Conservation (phyloP, 2,888 invertebrate species). For the Laspeyria flexula region DNA sequence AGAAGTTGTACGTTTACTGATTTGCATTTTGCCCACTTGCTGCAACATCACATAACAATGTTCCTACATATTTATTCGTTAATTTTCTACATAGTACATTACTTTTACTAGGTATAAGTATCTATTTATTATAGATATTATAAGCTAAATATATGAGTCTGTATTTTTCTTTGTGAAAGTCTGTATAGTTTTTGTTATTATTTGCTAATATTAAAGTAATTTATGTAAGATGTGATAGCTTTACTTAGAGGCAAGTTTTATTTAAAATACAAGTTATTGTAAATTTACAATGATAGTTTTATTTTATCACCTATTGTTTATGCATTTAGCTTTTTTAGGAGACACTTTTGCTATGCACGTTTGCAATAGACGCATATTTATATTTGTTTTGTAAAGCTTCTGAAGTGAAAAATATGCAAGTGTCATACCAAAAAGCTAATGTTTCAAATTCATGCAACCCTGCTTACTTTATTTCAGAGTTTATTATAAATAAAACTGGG, state of each 20-base stretch:
- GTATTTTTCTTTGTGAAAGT: constrained; percentile 70
- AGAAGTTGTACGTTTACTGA: constrained; percentile 48
- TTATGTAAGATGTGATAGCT: constrained; percentile 84
- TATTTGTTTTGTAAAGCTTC: constrained; percentile 19
- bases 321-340: constrained; percentile 61
- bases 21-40: constrained; percentile 57
- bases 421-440: constrained; percentile 32
- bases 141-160: constrained; percentile 58
- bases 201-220: constrained; percentile 73
- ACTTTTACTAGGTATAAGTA: constrained; percentile 59
- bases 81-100: constrained; percentile 55
- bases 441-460: neutral
- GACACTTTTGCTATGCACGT: constrained; percentile 61
- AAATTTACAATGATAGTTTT: constrained; percentile 71
- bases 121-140: constrained; percentile 73
- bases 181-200: constrained; percentile 78
- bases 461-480: neutral
- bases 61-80: constrained; percentile 71
- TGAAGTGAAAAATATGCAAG: constrained; percentile 8
- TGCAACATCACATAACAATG: constrained; percentile 67
- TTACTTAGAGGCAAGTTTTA: constrained; percentile 82
- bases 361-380: constrained; percentile 29
- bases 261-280: constrained; percentile 80
- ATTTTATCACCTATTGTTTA: constrained; percentile 71
- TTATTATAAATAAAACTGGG: too few relatives aligned